These are phyloP conservation scores for Odontamblyopus rebecca DNA, from an alignment of 2,797 vertebrate genomes.

Conservation along the genomic window DNA sequence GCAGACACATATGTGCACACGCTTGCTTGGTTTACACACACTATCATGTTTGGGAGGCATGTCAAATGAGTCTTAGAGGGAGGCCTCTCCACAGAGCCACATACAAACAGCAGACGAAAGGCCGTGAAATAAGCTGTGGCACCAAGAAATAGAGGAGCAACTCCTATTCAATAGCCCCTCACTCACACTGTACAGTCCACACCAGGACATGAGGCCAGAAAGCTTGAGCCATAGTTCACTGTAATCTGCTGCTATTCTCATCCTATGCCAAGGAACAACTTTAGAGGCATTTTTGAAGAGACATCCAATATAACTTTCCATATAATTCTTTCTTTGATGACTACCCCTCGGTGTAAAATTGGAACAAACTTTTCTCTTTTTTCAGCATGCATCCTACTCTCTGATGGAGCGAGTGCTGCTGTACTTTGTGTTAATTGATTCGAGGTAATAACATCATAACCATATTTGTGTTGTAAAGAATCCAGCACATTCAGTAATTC, in stretches of 20 bases:
- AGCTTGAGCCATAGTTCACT: slow-evolving; percentile 41
- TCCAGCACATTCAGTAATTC: not conserved
- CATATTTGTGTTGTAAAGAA: not conserved
- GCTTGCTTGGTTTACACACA: slow-evolving; percentile 19
- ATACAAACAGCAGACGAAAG: slow-evolving; percentile 55
- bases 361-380: not conserved
- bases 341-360: not conserved
- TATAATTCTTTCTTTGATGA: not conserved
- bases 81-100: slow-evolving; percentile 39
- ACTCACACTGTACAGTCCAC: slow-evolving; percentile 25
- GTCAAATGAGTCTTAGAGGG: slow-evolving; percentile 54
- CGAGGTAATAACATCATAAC: not conserved
- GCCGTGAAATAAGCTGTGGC: slow-evolving; percentile 73
- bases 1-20: slow-evolving; percentile 34
- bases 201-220: slow-evolving; percentile 36
- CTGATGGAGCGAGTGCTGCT: not conserved
- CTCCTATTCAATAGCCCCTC: slow-evolving; percentile 39
- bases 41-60: slow-evolving; percentile 40
- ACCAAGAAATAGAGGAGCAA: slow-evolving; percentile 60
- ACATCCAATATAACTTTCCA: not conserved
- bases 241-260: slow-evolving; percentile 37
- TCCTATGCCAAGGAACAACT: not conserved
- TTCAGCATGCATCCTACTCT: not conserved
- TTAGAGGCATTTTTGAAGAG: not conserved
- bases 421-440: not conserved